Evolutionary conservation across 2,888 invertebrate genomes (phyloP).

Genomic region (Brachyopa scutellaris): DNA sequence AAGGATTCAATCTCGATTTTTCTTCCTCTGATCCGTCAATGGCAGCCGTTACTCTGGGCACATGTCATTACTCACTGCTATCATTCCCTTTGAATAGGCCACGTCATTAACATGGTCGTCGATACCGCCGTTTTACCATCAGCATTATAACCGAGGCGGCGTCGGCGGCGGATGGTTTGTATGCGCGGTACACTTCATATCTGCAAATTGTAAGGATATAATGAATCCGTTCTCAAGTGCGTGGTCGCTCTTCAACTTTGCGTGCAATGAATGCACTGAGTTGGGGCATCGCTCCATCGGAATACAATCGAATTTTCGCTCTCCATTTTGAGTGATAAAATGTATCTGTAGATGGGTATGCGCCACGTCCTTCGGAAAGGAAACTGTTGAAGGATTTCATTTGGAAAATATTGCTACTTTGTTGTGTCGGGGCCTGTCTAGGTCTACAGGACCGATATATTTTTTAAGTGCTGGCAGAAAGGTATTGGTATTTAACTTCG

Average conservation of each 20-base stretch:
- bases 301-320: constrained; percentile 17
- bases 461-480: neutral
- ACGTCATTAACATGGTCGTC: constrained; percentile 14
- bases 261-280: neutral
- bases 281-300: too few species aligned
- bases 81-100: neutral
- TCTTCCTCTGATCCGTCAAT: constrained; percentile 20
- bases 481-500: neutral
- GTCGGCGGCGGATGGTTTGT: neutral
- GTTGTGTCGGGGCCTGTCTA: too few species aligned
- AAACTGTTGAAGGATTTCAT: constrained; percentile 1
- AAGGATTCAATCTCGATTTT: constrained; percentile 49
- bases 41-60: neutral
- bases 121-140: neutral
- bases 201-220: constrained; percentile 10
- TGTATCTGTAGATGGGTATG: neutral
- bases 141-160: constrained; percentile 2
- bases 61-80: too few species aligned
- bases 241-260: neutral
- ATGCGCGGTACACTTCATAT: constrained; percentile 1
- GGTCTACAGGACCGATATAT: neutral
- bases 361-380: neutral
- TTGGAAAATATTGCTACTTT: too few species aligned
- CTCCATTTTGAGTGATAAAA: constrained; percentile 10
- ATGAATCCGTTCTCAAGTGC: constrained; percentile 7